Base-by-base conservation (phyloP, 2,888 invertebrate genomes). In the Polylopha cassiicola region DNA sequence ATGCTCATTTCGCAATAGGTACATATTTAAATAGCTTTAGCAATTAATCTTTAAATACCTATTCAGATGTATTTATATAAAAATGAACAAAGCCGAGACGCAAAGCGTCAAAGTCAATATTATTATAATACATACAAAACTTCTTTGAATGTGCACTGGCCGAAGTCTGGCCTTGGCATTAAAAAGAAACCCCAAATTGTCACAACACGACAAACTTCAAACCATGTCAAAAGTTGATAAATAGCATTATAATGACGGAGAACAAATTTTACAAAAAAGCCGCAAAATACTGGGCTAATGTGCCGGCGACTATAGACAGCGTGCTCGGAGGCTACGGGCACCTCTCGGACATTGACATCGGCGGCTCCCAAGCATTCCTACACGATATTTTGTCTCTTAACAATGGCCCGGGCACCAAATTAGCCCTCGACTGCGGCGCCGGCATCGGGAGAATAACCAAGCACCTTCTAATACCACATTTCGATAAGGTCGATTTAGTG, bases 391-490 rank as follows among this genome's bases (percentile, higher is more conserved):
- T 81, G 37, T 47, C 57, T 7, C 55, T 55, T 1, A 87, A 90
- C 39, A 63, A 64, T 26, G 67, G 77, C 29, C 91, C 91, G 2
- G 88, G 81, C 0, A 89, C 79, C 33, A 73, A 81, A 27, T 78
- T 88, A 44, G 97, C 95, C 1, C 77, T 98, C 4, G 99, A 99
- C 66, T 99, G 99, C 74, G 99, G 99, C 3, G 95, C 98, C 8
- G 99, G 99, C 2, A 99, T 99, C 54, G 99, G 99, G 0, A 87
- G 99, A 55, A 92, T 99, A 22, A 93, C 95, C 1, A 95, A 95
- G 67, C 88, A 94, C 46, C 54, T 99, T 6, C 81, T 99, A 10
- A 82, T 92, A 36, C 90, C 93, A 24, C 75, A 91, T 49, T 99
- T 98, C 74, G 86, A 91, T 6, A 89, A 85, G 43, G 94, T 97